Conservation (phyloP, 1,140 invertebrate species). For the Stegodyphus dumicola region DNA sequence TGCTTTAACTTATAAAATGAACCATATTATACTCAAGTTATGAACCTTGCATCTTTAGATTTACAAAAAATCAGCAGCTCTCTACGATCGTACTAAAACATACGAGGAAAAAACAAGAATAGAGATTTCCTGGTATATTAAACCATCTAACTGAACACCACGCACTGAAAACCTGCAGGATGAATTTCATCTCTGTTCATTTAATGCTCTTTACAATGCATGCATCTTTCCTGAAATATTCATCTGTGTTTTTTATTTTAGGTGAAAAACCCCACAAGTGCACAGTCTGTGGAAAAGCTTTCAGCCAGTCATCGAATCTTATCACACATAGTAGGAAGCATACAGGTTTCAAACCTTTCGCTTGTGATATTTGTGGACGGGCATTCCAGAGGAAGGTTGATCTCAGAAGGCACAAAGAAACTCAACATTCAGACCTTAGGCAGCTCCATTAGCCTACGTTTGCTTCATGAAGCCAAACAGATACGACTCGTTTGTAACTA, state of each 20-base stretch:
- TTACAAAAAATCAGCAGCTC: too few species aligned
- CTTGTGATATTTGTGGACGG: conserved; percentile 90
- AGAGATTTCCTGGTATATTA: too few species aligned
- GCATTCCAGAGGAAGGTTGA: conserved; percentile 89
- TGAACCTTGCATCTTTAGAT: too few species aligned
- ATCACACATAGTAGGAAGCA: conserved; percentile 99
- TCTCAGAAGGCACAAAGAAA: conserved; percentile 91
- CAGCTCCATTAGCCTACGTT: neutral
- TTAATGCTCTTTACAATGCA: too few species aligned
- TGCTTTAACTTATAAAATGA: too few species aligned
- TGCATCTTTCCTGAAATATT: neutral
- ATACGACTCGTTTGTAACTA: too few species aligned
- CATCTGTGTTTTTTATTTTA: conserved; percentile 15
- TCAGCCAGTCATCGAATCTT: conserved; percentile 98
- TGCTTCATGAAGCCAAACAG: neutral
- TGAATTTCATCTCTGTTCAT: too few species aligned
- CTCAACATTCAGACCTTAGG: conserved; percentile 77
- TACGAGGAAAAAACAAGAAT: too few species aligned
- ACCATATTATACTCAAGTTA: too few species aligned
- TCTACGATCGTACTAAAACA: too few species aligned
- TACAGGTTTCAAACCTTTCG: conserved; percentile 96
- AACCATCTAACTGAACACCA: too few species aligned
- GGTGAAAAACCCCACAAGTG: conserved; percentile 63
- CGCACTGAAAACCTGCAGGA: too few species aligned
- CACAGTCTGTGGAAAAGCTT: conserved; percentile 80